Conservation (phyloP, 2,113 vertebrate species). For the Cacatua alba region DNA sequence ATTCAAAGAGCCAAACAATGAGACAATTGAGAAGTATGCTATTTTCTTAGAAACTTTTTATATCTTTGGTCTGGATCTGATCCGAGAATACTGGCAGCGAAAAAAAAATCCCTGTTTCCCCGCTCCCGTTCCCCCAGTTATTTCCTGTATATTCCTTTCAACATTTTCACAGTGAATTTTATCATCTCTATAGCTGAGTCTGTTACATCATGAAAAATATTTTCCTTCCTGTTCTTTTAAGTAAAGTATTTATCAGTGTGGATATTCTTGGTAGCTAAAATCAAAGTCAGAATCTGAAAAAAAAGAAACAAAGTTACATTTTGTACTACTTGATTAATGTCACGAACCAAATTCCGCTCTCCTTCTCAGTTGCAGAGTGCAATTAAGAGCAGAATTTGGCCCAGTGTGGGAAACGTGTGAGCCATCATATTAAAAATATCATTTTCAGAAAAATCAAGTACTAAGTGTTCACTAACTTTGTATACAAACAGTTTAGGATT, state of each 20-base stretch:
- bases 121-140: accelerated
- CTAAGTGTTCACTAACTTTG: neutral
- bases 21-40: neutral
- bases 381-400: neutral
- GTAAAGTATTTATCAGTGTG: neutral
- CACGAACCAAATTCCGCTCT: neutral
- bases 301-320: neutral
- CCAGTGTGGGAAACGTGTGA: neutral
- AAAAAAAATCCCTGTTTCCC: neutral
- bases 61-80: neutral
- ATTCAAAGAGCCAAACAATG: neutral
- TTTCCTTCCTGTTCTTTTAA: neutral
- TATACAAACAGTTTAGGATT: neutral
- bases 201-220: neutral
- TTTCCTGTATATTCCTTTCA: neutral
- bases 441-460: neutral
- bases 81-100: neutral
- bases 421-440: neutral
- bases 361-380: too few species aligned
- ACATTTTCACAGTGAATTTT: neutral
- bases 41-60: neutral
- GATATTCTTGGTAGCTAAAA: neutral
- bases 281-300: neutral
- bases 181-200: neutral
- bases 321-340: neutral